Conservation (phyloP, 2,113 vertebrate genomes). For the Petroica traversi region DNA sequence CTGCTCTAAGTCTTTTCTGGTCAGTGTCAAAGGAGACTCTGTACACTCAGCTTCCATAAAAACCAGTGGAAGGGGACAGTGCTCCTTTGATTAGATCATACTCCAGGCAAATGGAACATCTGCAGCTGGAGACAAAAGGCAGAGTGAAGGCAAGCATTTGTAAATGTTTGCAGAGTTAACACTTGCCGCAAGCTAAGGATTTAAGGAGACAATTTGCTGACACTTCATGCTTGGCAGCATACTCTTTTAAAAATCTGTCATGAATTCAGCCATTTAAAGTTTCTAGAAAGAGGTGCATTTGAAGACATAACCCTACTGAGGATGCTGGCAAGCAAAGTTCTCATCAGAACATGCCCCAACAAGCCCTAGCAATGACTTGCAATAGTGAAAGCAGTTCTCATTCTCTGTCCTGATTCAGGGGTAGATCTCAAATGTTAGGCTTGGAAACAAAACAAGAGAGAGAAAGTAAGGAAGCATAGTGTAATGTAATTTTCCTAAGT, state of each 20-base stretch:
- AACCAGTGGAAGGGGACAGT: not conserved
- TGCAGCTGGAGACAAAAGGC: not conserved
- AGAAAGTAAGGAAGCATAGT: not conserved
- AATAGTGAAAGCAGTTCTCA: not conserved
- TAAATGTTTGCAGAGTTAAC: not conserved
- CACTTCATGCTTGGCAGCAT: not conserved
- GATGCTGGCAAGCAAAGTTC: not conserved
- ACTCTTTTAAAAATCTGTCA: not conserved
- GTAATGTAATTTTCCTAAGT: not conserved
- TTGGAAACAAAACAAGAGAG: not conserved
- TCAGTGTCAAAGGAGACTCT: not conserved
- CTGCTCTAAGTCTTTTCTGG: not conserved
- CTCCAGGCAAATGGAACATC: not conserved
- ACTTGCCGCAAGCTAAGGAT: not conserved
- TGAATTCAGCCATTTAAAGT: not conserved
- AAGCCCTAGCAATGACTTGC: not conserved
- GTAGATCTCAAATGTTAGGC: not conserved
- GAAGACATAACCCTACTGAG: not conserved
- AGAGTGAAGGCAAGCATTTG: not conserved
- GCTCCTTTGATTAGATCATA: not conserved
- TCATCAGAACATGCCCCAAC: not conserved
- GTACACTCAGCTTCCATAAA: not conserved
- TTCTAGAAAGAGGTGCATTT: not conserved
- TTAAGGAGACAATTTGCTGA: not conserved
- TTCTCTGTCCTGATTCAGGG: not conserved